Evolutionary conservation across 2,888 invertebrate species (phyloP).

Genomic region (Cosmia trapezina): DNA sequence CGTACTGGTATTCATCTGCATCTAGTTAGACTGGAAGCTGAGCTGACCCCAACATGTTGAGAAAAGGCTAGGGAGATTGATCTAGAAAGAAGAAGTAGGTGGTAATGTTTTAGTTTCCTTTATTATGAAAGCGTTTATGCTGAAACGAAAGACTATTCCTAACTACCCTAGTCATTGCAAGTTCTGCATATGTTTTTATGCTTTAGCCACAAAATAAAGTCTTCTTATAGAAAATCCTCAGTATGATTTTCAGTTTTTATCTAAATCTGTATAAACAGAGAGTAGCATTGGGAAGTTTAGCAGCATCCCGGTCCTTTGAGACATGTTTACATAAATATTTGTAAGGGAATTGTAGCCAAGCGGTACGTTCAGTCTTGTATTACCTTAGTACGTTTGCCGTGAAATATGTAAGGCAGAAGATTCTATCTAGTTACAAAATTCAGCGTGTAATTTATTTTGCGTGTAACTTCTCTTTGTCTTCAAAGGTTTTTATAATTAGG

Average conservation of each 20-base stretch:
- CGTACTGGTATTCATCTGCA: too few relatives aligned
- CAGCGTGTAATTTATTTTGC: too few relatives aligned
- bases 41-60: too few relatives aligned
- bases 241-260: slow-evolving; percentile 26
- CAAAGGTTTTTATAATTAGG: too few relatives aligned
- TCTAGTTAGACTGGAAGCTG: too few relatives aligned
- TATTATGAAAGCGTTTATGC: not conserved
- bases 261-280: slow-evolving; percentile 52
- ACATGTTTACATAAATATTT: slow-evolving; percentile 54
- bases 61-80: too few relatives aligned
- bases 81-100: too few relatives aligned
- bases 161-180: too few relatives aligned
- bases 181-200: not conserved
- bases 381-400: too few relatives aligned
- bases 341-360: slow-evolving; percentile 26
- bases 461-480: too few relatives aligned
- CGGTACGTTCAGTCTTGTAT: not conserved
- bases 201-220: not conserved
- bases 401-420: too few relatives aligned
- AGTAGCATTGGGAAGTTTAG: slow-evolving; percentile 37
- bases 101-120: not conserved
- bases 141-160: not conserved
- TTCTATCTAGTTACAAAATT: too few relatives aligned
- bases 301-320: slow-evolving; percentile 37
- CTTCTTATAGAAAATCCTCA: not conserved